Evolutionary conservation across 2,797 vertebrate genomes (phyloP).

Genomic region (Crenuchus spilurus): DNA sequence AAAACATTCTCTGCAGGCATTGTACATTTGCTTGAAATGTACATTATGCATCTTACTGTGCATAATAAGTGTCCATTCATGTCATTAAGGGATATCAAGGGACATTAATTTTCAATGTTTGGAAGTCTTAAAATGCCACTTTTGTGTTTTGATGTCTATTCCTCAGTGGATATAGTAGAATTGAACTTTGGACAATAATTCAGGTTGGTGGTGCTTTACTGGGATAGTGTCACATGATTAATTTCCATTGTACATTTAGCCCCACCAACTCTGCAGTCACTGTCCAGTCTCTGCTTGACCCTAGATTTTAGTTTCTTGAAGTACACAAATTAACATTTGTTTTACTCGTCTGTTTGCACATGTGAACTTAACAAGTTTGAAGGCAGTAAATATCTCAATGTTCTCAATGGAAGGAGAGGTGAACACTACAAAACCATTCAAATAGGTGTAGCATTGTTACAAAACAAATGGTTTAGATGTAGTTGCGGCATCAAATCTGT

Average conservation of each 20-base stretch:
- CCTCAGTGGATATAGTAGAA: background rate
- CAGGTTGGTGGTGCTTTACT: background rate
- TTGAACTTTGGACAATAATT: slow-evolving; percentile 5
- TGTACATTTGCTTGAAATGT: background rate
- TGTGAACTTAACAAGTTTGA: background rate
- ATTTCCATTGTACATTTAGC: background rate
- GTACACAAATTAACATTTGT: background rate
- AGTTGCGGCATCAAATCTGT: too few relatives aligned
- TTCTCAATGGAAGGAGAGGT: background rate
- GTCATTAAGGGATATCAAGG: slow-evolving; percentile 53
- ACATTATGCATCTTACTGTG: background rate
- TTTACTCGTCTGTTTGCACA: slow-evolving; percentile 2
- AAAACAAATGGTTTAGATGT: too few relatives aligned
- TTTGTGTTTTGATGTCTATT: slow-evolving; percentile 22
- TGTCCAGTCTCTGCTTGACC: background rate
- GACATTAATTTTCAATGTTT: slow-evolving; percentile 46
- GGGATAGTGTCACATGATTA: background rate
- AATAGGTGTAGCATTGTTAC: background rate
- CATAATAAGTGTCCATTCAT: background rate
- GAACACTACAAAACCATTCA: background rate
- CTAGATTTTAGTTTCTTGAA: background rate
- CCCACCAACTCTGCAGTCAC: background rate
- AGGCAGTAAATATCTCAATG: background rate
- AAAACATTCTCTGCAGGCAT: background rate
- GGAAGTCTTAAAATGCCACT: slow-evolving; percentile 1